Evolutionary conservation across 2,888 invertebrate species (phyloP), one percentile per base, ranked within the genome.

Genomic region (Aelia acuminata): DNA sequence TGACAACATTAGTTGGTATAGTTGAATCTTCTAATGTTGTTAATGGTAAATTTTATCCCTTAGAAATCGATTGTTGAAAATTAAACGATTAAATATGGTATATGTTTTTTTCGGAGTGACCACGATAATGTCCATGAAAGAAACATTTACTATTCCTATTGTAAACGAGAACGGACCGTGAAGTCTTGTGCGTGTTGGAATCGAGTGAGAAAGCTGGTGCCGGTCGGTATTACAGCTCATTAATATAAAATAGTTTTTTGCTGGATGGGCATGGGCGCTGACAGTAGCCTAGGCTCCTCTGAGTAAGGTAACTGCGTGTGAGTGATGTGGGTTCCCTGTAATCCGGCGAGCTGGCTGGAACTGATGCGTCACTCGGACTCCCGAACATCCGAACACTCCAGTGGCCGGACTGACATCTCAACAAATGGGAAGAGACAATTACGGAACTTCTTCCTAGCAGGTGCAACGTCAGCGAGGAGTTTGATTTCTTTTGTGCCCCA

Each of bases 181-280:
- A 70, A 70, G 63, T 70, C 63, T 7, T 70, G 63, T 70, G 63
- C 63, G 63, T 70, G 31, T 70, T 70, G 31, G 63, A 70, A 70
- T 70, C 63, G 63, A 35, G 31, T 35, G 63, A 70, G 63, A 35
- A 35, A 35, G 63, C 35, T 35, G 31, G 63, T 70, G 63, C 43
- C 80, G 80, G 80, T 43, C 80, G n/a, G 43, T 43, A 47, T 80
- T 80, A 80, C 13, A 39, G 43, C 80, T 39, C 80, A 80, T 80
- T 80, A 80, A 80, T 80, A 47, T 80, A 80, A 80, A 80, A 47
- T 80, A 80, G 43, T 80, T 80, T 80, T 80, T 80, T 80, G 80
- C 43, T n/a, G 39, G 22, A n/a, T n/a, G 43, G 80, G 35, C 35
- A 35, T 70, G 63, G 80, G 80, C 80, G 80, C 80, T 80, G 80